Evolutionary conservation across 2,888 invertebrate genomes (phyloP).

Genomic region (Andrena dorsata): DNA sequence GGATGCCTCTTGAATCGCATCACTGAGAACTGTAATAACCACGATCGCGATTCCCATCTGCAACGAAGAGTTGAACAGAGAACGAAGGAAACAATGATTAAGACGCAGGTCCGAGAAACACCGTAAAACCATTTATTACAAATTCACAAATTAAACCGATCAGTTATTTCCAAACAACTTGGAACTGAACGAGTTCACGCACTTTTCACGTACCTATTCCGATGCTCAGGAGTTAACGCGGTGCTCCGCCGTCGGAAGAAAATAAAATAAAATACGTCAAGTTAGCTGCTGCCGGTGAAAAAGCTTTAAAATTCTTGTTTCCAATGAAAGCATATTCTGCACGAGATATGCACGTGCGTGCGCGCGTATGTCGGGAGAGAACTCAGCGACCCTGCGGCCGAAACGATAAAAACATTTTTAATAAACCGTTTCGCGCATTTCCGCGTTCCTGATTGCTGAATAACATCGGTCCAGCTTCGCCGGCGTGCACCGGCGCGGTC

Average conservation of each 20-base stretch:
- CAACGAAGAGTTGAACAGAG: not conserved
- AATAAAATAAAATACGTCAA: not conserved
- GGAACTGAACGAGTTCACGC: constrained; percentile 5
- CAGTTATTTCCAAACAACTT: constrained; percentile 32
- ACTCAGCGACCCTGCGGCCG: not conserved
- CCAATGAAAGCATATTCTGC: not conserved
- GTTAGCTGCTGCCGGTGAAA: not conserved
- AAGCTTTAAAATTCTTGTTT: not conserved
- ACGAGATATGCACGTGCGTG: not conserved
- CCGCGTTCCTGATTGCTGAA: not conserved
- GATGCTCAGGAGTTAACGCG: not conserved
- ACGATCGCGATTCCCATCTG: no score
- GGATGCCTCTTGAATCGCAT: not conserved
- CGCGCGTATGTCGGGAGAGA: not conserved
- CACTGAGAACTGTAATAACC: not conserved
- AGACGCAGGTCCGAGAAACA: constrained; percentile 6
- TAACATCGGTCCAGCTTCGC: not conserved
- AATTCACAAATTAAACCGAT: constrained; percentile 20
- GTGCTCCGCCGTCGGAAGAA: not conserved
- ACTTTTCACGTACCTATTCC: not conserved
- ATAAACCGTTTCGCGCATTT: constrained; percentile 11
- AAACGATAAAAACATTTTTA: constrained; percentile 12
- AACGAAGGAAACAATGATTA: constrained; percentile 3
- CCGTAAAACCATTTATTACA: not conserved
- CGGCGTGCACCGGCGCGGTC: not conserved